Conservation (phyloP, 2,113 vertebrate species). For the Pseudorasbora parva region DNA sequence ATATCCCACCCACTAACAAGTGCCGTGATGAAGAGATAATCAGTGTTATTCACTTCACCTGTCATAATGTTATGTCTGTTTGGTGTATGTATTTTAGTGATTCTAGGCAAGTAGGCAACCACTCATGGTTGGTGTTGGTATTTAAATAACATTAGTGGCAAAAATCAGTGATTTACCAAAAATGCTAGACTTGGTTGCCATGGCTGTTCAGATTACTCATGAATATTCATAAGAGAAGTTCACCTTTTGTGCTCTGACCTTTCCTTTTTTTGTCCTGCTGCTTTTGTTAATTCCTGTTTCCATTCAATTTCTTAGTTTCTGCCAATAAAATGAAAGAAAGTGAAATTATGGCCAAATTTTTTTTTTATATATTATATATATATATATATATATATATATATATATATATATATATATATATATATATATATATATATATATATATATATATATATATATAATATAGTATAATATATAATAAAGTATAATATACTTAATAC, state of each 20-base stretch:
- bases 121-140: background rate
- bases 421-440: too few relatives aligned
- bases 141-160: background rate
- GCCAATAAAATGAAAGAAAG: background rate
- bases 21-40: too few relatives aligned
- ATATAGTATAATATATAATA: too few relatives aligned
- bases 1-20: too few relatives aligned
- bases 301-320: background rate
- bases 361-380: too few relatives aligned
- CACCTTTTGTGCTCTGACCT: background rate
- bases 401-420: too few relatives aligned
- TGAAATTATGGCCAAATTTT: background rate
- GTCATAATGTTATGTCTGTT: too few relatives aligned
- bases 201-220: background rate
- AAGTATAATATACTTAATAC: too few relatives aligned
- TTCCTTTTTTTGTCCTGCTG: background rate
- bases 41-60: too few relatives aligned
- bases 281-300: background rate
- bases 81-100: background rate
- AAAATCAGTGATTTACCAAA: conserved; percentile 16
- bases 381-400: too few relatives aligned
- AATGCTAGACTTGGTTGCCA: too few relatives aligned
- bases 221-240: background rate
- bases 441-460: too few relatives aligned
- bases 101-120: background rate